Evolutionary conservation across 2,113 vertebrate species (phyloP).

Genomic region (Turdus rufiventris): DNA sequence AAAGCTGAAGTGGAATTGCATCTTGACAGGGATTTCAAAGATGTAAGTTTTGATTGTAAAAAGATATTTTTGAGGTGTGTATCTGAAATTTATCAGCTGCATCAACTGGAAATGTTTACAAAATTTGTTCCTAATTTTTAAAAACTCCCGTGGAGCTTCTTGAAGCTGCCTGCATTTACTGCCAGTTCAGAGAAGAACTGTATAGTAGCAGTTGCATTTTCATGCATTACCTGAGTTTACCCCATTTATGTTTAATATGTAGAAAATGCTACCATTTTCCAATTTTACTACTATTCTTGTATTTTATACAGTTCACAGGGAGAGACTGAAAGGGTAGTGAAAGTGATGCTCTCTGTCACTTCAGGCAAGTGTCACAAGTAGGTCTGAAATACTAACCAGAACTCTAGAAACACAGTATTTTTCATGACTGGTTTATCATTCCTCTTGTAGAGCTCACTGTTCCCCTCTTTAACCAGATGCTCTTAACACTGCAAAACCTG

Average conservation of each 20-base stretch:
- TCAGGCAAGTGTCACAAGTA: not conserved
- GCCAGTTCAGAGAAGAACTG: not conserved
- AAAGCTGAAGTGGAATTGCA: not conserved
- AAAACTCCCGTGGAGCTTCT: not conserved
- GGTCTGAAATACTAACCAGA: not conserved
- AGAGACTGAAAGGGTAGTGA: not conserved
- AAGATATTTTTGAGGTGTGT: not conserved
- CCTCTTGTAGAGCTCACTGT: rapidly evolving
- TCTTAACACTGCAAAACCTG: not conserved
- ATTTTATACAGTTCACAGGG: not conserved
- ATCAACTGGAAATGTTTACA: not conserved
- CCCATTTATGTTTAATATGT: not conserved
- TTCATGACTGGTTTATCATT: not conserved
- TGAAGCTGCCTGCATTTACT: not conserved
- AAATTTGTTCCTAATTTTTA: not conserved
- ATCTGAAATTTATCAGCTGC: not conserved
- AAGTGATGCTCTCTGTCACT: not conserved
- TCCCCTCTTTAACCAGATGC: not conserved
- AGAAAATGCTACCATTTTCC: not conserved
- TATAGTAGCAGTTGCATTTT: not conserved
- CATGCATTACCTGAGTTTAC: not conserved
- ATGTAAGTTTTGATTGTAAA: not conserved
- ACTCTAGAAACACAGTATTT: not conserved
- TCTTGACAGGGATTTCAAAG: not conserved
- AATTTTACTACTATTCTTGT: not conserved